Evolutionary conservation across 2,888 invertebrate genomes (phyloP).

Genomic region (Lochmaea capreae): DNA sequence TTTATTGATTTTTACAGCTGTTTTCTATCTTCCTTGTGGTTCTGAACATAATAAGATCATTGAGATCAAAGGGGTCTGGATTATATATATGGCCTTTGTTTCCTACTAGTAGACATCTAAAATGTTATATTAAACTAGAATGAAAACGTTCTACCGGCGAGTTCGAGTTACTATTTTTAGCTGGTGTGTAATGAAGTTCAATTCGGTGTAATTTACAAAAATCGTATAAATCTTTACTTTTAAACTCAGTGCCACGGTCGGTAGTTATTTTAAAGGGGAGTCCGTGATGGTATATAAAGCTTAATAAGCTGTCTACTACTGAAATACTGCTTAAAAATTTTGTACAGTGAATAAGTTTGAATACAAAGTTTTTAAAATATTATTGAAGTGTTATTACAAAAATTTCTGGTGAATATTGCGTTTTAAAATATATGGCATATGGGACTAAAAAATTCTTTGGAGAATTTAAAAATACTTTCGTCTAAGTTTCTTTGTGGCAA

Average conservation of each 20-base stretch:
- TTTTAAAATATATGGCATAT: no score
- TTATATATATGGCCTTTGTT: conserved; percentile 33
- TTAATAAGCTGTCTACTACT: conserved; percentile 16
- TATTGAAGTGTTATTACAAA: no score
- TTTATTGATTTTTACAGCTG: conserved; percentile 10
- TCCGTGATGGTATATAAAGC: conserved; percentile 9
- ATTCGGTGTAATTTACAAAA: conserved; percentile 41
- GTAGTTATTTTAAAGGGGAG: conserved; percentile 23
- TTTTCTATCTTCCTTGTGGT: conserved; percentile 11
- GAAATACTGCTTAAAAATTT: conserved; percentile 3
- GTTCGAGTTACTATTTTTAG: conserved; percentile 34
- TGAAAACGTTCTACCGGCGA: no score
- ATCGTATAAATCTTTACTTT: conserved; percentile 31
- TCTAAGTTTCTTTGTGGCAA: no score
- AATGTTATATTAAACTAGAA: conserved; percentile 7
- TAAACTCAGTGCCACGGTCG: conserved; percentile 33
- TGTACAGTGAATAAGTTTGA: not conserved
- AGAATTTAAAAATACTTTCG: no score
- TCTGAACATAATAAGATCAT: conserved; percentile 21
- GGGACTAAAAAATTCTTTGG: no score
- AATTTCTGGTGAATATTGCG: no score
- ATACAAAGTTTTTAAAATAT: not conserved
- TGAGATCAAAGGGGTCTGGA: conserved; percentile 19
- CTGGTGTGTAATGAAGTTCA: conserved; percentile 32
- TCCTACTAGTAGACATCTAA: not conserved